Evolutionary conservation across 2,113 vertebrate species (phyloP).

Genomic region (Rhodinocichla rosea): DNA sequence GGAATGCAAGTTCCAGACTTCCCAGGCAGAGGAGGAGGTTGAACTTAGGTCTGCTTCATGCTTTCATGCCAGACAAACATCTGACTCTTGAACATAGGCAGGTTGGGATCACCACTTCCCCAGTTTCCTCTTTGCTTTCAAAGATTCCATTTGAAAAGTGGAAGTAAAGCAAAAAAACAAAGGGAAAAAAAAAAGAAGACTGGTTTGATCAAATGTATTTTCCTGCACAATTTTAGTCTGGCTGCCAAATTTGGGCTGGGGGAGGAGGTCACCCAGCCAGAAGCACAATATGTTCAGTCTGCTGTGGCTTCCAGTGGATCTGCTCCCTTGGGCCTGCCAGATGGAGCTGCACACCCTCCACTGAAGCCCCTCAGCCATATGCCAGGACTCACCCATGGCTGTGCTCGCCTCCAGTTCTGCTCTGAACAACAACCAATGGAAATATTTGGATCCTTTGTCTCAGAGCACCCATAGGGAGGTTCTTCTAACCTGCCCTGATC

Average conservation of each 20-base stretch:
- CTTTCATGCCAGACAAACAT: not conserved
- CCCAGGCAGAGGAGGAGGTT: not conserved
- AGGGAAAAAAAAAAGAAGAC: too few species aligned
- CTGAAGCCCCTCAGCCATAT: not conserved
- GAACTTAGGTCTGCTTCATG: not conserved
- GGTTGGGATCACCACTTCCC: not conserved
- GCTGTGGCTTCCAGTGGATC: not conserved
- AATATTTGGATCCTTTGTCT: not conserved
- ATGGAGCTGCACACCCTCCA: not conserved
- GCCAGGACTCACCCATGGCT: not conserved
- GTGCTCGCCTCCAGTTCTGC: not conserved
- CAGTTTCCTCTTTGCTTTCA: not conserved
- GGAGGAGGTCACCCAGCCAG: not conserved
- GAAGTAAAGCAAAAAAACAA: not conserved
- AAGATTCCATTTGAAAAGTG: not conserved
- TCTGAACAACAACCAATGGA: not conserved
- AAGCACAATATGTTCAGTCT: not conserved
- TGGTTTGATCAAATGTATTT: not conserved
- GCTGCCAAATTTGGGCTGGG: not conserved
- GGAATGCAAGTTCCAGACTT: not conserved
- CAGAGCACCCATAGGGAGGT: not conserved
- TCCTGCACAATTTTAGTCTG: not conserved
- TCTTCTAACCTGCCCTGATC: not conserved
- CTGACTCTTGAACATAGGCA: fast-evolving
- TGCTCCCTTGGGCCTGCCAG: not conserved